Conservation (phyloP, 2,888 invertebrate species). For the Caenorhabditis japonica region DNA sequence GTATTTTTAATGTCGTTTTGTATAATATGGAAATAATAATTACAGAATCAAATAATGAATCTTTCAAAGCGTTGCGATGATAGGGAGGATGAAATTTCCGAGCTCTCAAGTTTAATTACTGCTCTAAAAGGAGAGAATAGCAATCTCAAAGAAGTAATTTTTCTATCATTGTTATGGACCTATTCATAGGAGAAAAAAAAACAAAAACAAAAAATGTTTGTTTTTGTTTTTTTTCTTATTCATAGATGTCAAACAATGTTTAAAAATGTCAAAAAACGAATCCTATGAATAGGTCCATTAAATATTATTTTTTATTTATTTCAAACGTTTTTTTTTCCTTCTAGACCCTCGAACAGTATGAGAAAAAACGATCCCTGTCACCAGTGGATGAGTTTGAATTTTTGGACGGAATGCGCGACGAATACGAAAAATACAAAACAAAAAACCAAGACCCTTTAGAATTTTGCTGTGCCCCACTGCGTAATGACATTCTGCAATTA, state of each 20-base stretch:
- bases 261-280: no score
- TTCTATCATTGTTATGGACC: neutral
- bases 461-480: constrained; percentile 35
- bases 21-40: neutral
- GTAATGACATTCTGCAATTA: constrained; percentile 20
- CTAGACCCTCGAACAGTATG: constrained; percentile 18
- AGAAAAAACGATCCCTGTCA: constrained; percentile 26
- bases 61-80: constrained; percentile 42
- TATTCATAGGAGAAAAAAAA: no score
- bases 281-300: no score
- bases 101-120: constrained; percentile 13
- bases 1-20: neutral
- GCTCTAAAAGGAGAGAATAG: constrained; percentile 35
- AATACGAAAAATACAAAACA: constrained; percentile 40
- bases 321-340: neutral
- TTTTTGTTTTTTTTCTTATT: no score
- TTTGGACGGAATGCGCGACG: constrained; percentile 31
- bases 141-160: constrained; percentile 15
- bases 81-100: constrained; percentile 45
- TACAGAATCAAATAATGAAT: constrained; percentile 46
- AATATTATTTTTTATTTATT: neutral
- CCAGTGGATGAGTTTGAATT: constrained; percentile 41
- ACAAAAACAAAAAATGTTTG: no score
- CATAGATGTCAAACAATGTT: no score
- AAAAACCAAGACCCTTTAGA: constrained; percentile 21